Evolutionary conservation across 2,888 invertebrate species (phyloP), one percentile per base, ranked within the genome.

Genomic region (Panopea generosa): DNA sequence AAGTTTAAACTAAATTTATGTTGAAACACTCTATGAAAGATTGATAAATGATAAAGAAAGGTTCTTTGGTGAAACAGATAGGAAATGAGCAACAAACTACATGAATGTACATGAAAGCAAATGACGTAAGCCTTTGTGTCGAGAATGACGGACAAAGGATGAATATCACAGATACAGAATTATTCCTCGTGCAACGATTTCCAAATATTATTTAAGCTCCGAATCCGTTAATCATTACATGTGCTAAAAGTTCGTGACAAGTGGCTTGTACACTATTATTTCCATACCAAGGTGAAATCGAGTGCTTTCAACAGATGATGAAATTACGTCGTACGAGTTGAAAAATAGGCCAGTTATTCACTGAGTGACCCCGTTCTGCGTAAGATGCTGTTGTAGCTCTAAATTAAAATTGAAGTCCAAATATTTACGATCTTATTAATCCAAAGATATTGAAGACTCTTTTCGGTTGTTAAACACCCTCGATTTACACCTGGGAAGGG

Each of bases 401-500:
- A 27, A 60, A 49, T 14, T 14, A 22, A 59, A 20, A 26, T 9
- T 22, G 14, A 33, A 20, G 26, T 20, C 24, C 27, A 27, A 18
- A 60, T 14, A 29, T 24, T 29, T 26, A 16, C 24, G 3, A 43
- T 4, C 9, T 11, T 33, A 33, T 7, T 7, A 33, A 11, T 33
- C 33, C 11, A 33, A 33, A 33, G 33, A 33, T 33, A 33, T 33
- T 33, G 33, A 61, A 75, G 45, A 49, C 49, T 70, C 52, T 68
- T 53, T 45, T 50, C 52, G 29, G 66, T 57, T 72, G 66, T 70
- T 57, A 69, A 78, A 79, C 79, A 74, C 77, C 62, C 75, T 83
- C 80, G 78, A 80, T 82, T 78, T 79, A 71, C 83, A 71, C 85
- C 80, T 82, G 83, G 85, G 85, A 84, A 83, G 84, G 84, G 74